Conservation (phyloP, 2,113 vertebrate species). For the Lophotis ruficrista region DNA sequence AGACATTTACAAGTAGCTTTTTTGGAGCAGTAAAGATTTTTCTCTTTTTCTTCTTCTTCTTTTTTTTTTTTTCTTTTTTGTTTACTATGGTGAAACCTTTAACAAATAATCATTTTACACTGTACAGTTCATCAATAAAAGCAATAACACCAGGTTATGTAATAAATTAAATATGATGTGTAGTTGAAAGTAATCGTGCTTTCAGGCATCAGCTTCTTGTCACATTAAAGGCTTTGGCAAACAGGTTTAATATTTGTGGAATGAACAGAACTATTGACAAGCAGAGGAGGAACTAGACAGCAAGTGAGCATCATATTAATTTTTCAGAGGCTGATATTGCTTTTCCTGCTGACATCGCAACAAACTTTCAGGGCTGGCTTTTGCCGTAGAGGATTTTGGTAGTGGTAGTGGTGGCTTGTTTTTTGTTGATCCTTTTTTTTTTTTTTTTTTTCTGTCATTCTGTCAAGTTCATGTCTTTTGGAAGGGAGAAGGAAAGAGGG, state of each 20-base stretch:
- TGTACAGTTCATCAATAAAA: constrained; percentile 74
- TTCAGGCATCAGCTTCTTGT: constrained; percentile 63
- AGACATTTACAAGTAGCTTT: constrained; percentile 30
- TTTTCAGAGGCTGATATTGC: constrained; percentile 59
- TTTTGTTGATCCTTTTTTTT: neutral
- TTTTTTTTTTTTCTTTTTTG: neutral
- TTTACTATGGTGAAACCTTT: constrained; percentile 70
- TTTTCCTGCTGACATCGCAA: constrained; percentile 51
- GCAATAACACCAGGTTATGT: constrained; percentile 63
- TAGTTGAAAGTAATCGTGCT: constrained; percentile 63
- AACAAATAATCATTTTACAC: constrained; percentile 76
- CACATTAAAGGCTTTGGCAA: constrained; percentile 65
- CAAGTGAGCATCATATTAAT: constrained; percentile 68
- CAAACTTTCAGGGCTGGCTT: constrained; percentile 33
- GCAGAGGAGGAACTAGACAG: constrained; percentile 26
- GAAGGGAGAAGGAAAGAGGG: neutral
- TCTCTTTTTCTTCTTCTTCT: neutral
- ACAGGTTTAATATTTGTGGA: constrained; percentile 64
- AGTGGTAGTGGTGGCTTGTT: neutral
- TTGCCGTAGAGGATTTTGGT: neutral
- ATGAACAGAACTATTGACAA: constrained; percentile 67
- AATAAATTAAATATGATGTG: constrained; percentile 78
- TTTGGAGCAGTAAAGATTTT: constrained; percentile 53
- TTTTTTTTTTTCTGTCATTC: neutral
- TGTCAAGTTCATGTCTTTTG: neutral